Percentiles rank a stretch among this genome's conserved stretches.
phyloP scores from a whole-genome alignment of 1,140 invertebrate species.

The Macrostomum lignano region DNA sequence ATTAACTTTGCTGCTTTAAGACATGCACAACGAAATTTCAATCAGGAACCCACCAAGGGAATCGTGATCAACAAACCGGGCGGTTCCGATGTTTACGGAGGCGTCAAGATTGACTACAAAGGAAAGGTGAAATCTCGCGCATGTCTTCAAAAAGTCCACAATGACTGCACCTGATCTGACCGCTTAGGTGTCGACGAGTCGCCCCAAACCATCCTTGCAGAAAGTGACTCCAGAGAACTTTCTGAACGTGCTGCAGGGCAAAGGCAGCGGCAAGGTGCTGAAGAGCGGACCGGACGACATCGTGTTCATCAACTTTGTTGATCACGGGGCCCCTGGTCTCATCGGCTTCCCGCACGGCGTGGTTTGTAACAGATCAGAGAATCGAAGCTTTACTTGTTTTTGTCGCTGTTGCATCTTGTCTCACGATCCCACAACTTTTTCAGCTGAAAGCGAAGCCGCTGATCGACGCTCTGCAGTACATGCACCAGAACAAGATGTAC shows the following conservation, averaged over 20 bases:
- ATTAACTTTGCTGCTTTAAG: no score
- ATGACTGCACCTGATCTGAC: background rate
- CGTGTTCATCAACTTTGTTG: slow-evolving; percentile 38
- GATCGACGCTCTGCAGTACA: slow-evolving; percentile 26
- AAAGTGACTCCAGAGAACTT: slow-evolving; percentile 33
- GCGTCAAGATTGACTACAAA: no score
- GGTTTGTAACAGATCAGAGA: slow-evolving; percentile 3
- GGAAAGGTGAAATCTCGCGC: no score
- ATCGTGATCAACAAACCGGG: no score
- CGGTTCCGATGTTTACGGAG: no score
- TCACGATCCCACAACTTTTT: no score
- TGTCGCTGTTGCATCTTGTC: slow-evolving; percentile 7
- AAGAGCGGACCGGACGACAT: slow-evolving; percentile 35
- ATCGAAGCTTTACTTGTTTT: background rate
- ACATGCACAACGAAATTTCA: no score
- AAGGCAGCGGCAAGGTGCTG: no score
- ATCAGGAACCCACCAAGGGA: no score
- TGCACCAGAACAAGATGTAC: slow-evolving; percentile 30
- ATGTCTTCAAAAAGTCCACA: background rate
- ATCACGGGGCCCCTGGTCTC: slow-evolving; percentile 36
- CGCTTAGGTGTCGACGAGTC: slow-evolving; percentile 7
- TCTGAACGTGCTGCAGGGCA: slow-evolving; percentile 32
- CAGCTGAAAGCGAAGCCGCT: slow-evolving; percentile 27
- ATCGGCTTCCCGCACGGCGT: slow-evolving; percentile 31
- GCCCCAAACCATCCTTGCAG: no score